Base-by-base conservation (phyloP, 2,888 invertebrate genomes). In the Caenorhabditis sinica region DNA sequence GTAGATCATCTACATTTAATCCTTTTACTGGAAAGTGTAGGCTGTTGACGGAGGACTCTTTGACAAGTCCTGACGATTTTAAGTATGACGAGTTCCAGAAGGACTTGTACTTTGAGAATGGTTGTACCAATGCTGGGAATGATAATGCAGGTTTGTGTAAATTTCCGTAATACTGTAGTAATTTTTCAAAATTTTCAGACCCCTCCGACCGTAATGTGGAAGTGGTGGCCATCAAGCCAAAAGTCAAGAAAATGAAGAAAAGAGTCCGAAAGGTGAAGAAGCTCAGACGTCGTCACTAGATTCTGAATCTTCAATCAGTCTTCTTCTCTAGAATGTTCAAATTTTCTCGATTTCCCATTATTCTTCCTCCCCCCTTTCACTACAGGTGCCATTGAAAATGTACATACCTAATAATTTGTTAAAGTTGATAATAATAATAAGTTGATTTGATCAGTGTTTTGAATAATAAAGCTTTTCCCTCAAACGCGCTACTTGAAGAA, bases 81-180 rank as follows among this genome's bases (percentile, higher is more conserved):
- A 86, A 88, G 20, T 89, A 89, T 36, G 89, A 87, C 25, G 79
- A 86, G 23, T 71, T 80, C 51, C 84, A 87, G 30, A 84, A 88
- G 51, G 85, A 86, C 60, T 66, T 92, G 45, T 92, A 92, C 83
- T 91, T 92, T 63, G 92, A 92, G 75, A 92, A 92, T 63, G 89
- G 90, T 5, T 91, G 90, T 68, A 83, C 84, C 1, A 69, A 71
- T 25, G 79, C 79, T 23, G 68, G 68, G 28, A 81, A 73, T 30
- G 80, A 81, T 23, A 3, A 28, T 23, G 13, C 43, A 30, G 81
- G 71, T 71, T 1, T 5, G 61, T 23, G 4, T 1, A 9, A 33
- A 60, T 8, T 33, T 9, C 30, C 13, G 17, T 11, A 58, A 30
- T 9, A 28, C 9, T 56, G 11, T 15, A 28, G 60, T 33, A 60